Conservation (phyloP, 2,797 vertebrate genomes). For the Gymnodraco acuticeps region DNA sequence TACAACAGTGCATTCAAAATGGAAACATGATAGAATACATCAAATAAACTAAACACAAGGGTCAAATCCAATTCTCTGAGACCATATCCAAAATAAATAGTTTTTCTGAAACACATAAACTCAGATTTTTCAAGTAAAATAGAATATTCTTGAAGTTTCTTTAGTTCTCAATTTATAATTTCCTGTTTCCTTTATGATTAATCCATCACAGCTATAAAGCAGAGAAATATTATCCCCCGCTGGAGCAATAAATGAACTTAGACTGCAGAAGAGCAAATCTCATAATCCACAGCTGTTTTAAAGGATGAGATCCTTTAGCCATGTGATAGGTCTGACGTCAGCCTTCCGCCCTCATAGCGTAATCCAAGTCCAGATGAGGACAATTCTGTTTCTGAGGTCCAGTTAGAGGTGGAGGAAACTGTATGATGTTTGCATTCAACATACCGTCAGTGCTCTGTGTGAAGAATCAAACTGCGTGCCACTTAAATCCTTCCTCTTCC, state of each 20-base stretch:
- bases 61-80: too few species aligned
- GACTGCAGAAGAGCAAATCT: constrained; percentile 44
- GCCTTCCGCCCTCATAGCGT: constrained; percentile 10
- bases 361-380: constrained; percentile 9
- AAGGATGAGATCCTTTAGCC: constrained; percentile 28
- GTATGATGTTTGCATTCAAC: constrained; percentile 3
- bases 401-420: not conserved
- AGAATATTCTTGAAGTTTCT: not conserved
- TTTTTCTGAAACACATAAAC: not conserved
- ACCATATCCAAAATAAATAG: not conserved
- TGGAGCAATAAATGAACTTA: constrained; percentile 65
- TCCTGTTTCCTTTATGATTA: constrained; percentile 42
- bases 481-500: constrained; percentile 22
- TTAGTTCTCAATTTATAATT: constrained; percentile 21
- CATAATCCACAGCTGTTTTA: constrained; percentile 54
- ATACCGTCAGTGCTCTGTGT: constrained; percentile 6
- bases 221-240: constrained; percentile 51
- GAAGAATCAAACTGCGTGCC: constrained; percentile 19
- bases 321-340: constrained; percentile 3
- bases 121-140: not conserved
- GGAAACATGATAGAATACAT: not conserved
- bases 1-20: not conserved
- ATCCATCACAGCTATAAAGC: constrained; percentile 48
- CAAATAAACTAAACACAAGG: not conserved
- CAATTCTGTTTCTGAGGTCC: not conserved